These are phyloP conservation scores for Sthenelais limicola DNA, from an alignment of 2,888 invertebrate species.

Conservation along the genomic window DNA sequence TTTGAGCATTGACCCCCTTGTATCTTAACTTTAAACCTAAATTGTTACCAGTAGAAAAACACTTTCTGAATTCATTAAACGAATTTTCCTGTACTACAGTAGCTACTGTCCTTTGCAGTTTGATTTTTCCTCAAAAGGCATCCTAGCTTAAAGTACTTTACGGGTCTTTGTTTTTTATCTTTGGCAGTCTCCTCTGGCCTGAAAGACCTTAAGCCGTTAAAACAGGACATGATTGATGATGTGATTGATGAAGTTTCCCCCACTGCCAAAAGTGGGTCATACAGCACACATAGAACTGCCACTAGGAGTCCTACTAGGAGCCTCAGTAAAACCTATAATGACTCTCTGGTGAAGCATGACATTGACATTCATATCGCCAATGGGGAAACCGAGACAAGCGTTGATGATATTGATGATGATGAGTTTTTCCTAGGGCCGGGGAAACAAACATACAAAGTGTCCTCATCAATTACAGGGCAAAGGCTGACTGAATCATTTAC, in stretches of 20 bases:
- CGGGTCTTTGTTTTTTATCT: conserved; percentile 16
- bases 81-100: no score
- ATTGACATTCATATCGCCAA: not conserved
- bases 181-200: conserved; percentile 32
- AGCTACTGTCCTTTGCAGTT: no score
- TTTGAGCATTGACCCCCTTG: no score
- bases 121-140: no score
- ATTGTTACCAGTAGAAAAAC: no score
- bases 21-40: no score
- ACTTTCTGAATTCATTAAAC: no score
- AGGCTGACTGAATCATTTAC: conserved; percentile 10
- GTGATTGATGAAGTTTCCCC: conserved; percentile 28
- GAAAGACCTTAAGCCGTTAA: conserved; percentile 18
- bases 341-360: not conserved
- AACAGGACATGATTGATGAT: conserved; percentile 30
- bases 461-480: not conserved
- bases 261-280: conserved; percentile 14
- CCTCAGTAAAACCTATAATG: not conserved
- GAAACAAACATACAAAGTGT: conserved; percentile 25
- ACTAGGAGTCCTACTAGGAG: conserved; percentile 1
- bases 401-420: conserved; percentile 28
- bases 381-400: not conserved
- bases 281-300: no score
- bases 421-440: conserved; percentile 33
- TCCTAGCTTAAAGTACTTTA: no score